A percentile compares a stretch with the other conserved stretches of the same genome.
Evolutionary conservation across 2,113 vertebrate species (phyloP).

Genomic region (Otus sunia): DNA sequence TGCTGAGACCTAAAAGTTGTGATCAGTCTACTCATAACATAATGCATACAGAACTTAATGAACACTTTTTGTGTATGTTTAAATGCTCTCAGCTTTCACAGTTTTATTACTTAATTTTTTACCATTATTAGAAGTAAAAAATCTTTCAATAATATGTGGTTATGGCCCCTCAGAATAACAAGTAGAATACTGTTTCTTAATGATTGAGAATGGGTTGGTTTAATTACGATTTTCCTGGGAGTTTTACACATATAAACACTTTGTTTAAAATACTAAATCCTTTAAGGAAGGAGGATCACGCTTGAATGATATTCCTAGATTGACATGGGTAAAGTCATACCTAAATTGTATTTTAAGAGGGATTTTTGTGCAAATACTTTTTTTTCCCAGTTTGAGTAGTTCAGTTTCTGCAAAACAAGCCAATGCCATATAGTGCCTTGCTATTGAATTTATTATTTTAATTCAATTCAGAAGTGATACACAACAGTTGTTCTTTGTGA

Average conservation of each 20-base stretch:
- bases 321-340: neutral
- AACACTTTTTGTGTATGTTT: neutral
- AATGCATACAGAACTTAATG: neutral
- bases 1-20: neutral
- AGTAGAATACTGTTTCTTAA: neutral
- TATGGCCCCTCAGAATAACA: neutral
- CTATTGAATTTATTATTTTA: neutral
- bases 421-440: neutral
- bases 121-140: neutral
- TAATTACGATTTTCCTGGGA: neutral
- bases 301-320: neutral
- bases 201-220: neutral
- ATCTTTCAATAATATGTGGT: neutral
- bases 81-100: neutral
- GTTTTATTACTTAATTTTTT: neutral
- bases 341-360: neutral
- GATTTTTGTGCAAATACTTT: neutral
- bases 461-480: neutral
- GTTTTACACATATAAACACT: neutral
- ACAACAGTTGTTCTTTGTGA: neutral
- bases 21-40: rapidly evolving
- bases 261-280: neutral
- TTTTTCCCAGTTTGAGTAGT: neutral
- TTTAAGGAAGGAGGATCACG: neutral
- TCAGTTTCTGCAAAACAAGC: neutral